Percentiles rank a stretch among this genome's conserved stretches.
Conservation (phyloP, 2,797 vertebrate genomes). For the Muraenolepis orangiensis region DNA sequence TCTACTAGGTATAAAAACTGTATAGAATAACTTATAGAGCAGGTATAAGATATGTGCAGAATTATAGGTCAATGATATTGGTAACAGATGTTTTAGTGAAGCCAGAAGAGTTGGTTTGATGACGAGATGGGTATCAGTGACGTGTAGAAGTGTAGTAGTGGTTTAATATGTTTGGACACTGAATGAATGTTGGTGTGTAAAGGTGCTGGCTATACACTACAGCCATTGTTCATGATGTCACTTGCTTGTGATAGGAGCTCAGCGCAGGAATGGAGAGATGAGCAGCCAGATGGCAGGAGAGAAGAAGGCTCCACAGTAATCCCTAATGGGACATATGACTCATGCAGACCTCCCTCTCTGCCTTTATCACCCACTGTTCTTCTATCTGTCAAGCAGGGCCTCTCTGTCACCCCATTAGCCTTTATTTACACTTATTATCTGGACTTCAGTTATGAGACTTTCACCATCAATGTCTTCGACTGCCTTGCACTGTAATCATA, state of each 20-base stretch:
- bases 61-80: not conserved
- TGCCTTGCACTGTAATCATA: too few species aligned
- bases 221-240: not conserved
- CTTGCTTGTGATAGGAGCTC: constrained; percentile 6
- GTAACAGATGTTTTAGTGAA: not conserved
- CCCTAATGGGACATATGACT: constrained; percentile 49
- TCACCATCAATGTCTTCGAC: too few species aligned
- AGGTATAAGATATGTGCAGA: too few species aligned
- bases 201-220: not conserved
- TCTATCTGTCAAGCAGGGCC: constrained; percentile 2
- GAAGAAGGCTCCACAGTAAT: constrained; percentile 40
- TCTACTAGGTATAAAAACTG: too few species aligned
- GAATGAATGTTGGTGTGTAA: not conserved
- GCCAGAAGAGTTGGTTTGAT: not conserved
- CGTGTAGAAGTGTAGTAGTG: not conserved
- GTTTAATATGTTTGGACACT: not conserved
- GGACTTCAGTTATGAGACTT: not conserved
- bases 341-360: not conserved
- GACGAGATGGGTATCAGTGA: not conserved
- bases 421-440: not conserved
- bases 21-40: too few species aligned
- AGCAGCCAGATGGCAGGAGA: constrained; percentile 48
- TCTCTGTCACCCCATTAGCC: not conserved
- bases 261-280: constrained; percentile 19
- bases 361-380: constrained; percentile 1